Percentiles rank a stretch among this genome's conserved stretches.
Conservation (phyloP, 2,797 vertebrate species). For the Anguilla anguilla region DNA sequence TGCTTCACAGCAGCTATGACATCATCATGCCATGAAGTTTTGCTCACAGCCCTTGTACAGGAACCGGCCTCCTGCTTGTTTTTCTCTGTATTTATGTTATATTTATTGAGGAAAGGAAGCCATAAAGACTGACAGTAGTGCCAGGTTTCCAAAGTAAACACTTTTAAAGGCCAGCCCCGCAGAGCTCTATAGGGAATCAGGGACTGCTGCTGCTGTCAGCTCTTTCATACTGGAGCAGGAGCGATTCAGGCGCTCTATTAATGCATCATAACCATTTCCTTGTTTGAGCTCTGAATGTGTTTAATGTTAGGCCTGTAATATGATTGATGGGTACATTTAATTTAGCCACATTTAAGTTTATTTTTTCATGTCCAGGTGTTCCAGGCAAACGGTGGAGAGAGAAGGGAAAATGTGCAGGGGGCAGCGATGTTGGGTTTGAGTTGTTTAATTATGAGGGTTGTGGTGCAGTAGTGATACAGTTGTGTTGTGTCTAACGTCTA, state of each 20-base stretch:
- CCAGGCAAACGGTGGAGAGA: not conserved
- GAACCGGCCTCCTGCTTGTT: constrained; percentile 9
- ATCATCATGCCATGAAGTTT: not conserved
- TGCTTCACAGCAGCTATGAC: constrained; percentile 4
- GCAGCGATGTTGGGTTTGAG: not conserved
- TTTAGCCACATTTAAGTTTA: not conserved
- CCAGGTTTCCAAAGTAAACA: constrained; percentile 45
- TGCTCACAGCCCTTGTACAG: not conserved
- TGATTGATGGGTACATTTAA: constrained; percentile 48
- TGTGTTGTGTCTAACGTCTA: too few species aligned
- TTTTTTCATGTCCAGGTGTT: not conserved
- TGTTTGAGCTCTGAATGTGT: constrained; percentile 47
- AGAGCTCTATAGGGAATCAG: constrained; percentile 39
- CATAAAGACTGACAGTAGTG: constrained; percentile 25
- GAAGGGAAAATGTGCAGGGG: not conserved
- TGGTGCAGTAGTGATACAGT: not conserved
- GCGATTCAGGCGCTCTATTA: constrained; percentile 58
- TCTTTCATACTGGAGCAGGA: not conserved
- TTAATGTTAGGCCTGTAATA: constrained; percentile 55
- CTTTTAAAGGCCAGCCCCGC: constrained; percentile 29
- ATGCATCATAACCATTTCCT: constrained; percentile 56
- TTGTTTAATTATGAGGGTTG: not conserved
- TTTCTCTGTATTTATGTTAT: constrained; percentile 19
- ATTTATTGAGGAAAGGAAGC: constrained; percentile 33
- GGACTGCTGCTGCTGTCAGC: not conserved